These are phyloP conservation scores for Lycaena phlaeas DNA, from an alignment of 2,888 invertebrate genomes.

Conservation along the genomic window DNA sequence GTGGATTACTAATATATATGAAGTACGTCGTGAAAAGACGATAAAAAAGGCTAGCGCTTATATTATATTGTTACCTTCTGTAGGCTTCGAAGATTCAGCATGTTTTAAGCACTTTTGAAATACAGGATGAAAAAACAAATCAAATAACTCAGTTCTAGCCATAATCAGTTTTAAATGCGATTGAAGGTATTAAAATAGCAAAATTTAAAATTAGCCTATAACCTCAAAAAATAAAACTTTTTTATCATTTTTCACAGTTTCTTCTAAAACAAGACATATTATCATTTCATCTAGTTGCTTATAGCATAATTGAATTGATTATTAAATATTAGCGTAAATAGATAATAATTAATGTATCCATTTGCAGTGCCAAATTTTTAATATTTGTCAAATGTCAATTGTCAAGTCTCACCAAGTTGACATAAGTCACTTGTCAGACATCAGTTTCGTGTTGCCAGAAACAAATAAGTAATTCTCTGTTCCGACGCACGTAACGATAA, in stretches of 20 bases:
- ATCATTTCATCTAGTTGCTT: background rate
- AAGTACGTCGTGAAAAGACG: too few relatives aligned
- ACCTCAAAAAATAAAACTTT: constrained; percentile 34
- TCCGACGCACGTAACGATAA: background rate
- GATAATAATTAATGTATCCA: background rate
- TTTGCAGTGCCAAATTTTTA: constrained; percentile 9
- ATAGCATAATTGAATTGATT: background rate
- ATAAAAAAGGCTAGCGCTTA: too few relatives aligned
- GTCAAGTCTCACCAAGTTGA: constrained; percentile 51
- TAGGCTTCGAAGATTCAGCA: constrained; percentile 48
- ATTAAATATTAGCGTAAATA: background rate
- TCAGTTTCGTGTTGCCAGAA: background rate
- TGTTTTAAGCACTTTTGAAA: constrained; percentile 70
- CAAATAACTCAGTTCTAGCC: constrained; percentile 68
- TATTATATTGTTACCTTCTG: constrained; percentile 66
- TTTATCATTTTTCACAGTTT: constrained; percentile 1
- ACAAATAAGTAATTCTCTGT: background rate
- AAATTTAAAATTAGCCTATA: constrained; percentile 41
- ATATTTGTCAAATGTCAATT: constrained; percentile 55
- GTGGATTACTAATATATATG: too few relatives aligned
- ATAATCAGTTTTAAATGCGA: constrained; percentile 40
- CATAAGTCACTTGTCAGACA: constrained; percentile 19
- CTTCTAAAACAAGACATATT: background rate
- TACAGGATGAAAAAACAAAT: constrained; percentile 68
- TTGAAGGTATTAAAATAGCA: constrained; percentile 41